phyloP scores from a whole-genome alignment of 1,140 invertebrate species.

The Anadara kagoshimensis region DNA sequence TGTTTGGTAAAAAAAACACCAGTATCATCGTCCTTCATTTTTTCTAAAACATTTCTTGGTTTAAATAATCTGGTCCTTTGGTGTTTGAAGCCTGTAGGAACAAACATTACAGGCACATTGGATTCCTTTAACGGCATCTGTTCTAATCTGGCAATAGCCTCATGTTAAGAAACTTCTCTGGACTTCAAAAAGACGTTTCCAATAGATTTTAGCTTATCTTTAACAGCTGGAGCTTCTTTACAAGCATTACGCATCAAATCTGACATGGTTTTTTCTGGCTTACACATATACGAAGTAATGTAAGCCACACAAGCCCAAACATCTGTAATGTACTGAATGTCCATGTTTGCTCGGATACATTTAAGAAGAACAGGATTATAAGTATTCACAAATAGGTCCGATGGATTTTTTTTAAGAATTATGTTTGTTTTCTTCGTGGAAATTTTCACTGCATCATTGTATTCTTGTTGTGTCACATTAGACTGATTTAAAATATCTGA shows the following conservation, averaged over 20 bases:
- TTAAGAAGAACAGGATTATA: slow-evolving; percentile 5
- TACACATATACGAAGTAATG: slow-evolving; percentile 16
- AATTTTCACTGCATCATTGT: slow-evolving; percentile 2
- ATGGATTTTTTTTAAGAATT: not conserved
- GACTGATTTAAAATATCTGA: not conserved
- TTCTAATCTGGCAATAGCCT: not conserved
- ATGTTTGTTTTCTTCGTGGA: not conserved
- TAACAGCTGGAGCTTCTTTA: slow-evolving; percentile 14
- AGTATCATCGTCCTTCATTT: slow-evolving; percentile 4
- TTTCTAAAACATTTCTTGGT: not conserved
- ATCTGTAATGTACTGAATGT: slow-evolving; percentile 30
- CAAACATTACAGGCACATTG: not conserved
- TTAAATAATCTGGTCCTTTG: not conserved
- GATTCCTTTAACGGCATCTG: not conserved
- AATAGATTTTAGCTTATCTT: slow-evolving; percentile 6
- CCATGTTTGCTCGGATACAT: slow-evolving; percentile 27
- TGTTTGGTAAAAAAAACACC: slow-evolving; percentile 2
- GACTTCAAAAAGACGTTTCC: slow-evolving; percentile 21
- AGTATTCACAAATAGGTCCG: not conserved
- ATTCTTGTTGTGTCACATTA: slow-evolving; percentile 11
- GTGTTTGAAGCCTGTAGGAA: not conserved
- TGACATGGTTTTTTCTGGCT: slow-evolving; percentile 3
- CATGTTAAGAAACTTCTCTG: slow-evolving; percentile 25
- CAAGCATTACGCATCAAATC: slow-evolving; percentile 19
- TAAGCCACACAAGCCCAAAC: slow-evolving; percentile 23